Conservation (phyloP, 2,113 vertebrate species). For the Spermophilus dauricus region DNA sequence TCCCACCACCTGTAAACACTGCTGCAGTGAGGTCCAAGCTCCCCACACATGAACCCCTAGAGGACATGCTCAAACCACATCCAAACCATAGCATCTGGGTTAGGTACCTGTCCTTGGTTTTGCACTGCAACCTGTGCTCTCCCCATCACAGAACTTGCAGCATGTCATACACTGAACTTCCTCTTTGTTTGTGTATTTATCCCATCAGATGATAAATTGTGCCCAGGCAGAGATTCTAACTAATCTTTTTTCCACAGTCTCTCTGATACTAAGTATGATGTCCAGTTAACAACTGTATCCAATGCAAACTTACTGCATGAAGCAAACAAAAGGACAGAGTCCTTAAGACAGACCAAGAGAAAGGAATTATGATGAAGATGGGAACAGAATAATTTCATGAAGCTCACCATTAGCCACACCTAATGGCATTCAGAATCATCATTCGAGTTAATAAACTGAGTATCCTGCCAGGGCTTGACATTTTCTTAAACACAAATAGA, state of each 20-base stretch:
- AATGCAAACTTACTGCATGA: background rate
- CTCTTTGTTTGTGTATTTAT: background rate
- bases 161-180: background rate
- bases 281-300: background rate
- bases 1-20: background rate
- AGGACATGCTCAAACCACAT: background rate
- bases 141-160: background rate
- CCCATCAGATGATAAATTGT: background rate
- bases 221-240: background rate
- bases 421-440: background rate
- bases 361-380: constrained; percentile 30
- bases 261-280: constrained; percentile 14
- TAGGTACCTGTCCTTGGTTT: background rate
- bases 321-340: constrained; percentile 9
- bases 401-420: background rate
- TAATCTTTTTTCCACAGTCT: background rate
- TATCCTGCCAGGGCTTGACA: constrained; percentile 36
- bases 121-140: background rate
- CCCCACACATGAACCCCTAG: background rate
- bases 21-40: background rate
- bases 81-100: background rate
- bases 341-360: constrained; percentile 9
- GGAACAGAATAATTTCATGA: constrained; percentile 35
- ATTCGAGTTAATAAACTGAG: constrained; percentile 12
- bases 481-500: constrained; percentile 70